Base-by-base conservation (phyloP, 2,113 vertebrate genomes). In the Corvus moneduloides region DNA sequence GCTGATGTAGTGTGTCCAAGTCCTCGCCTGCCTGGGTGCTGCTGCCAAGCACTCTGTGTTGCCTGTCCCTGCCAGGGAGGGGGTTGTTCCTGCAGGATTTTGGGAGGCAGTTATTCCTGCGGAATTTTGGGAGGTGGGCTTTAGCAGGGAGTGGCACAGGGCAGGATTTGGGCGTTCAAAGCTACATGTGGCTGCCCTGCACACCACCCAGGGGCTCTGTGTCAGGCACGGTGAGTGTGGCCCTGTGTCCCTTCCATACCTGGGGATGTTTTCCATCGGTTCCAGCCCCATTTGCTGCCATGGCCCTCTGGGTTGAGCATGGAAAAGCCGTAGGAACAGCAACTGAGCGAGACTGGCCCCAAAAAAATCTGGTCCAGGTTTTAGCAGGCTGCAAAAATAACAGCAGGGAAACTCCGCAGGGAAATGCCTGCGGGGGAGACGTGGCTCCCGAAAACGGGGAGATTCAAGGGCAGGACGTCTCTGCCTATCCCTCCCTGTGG, bases 361-460 rank as follows among this genome's bases (percentile, higher is more conserved):
- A 20, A 93, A 92, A 96, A 96, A 90, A 92, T 86, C 72, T 92
- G 94, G 75, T 93, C 90, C 72, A 67, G 48, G 35, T 77, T 89
- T 94, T 80, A 90, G 39, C 67, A 79, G 82, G 62, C 54, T 94
- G 85, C 92, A 84, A 95, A 97, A 96, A 95, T 96, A 97, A 89
- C 90, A 90, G 76, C 76, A 63, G 86, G 69, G 75, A 32, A 74
- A 4, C 41, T 89, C 93, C 0, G 0, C 18, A 8, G 93, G 93
- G 95, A 96, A 69, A 41, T 39, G 39, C 55, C 52, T 54, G 73
- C 1, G 0, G 37, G 49, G 68, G 13, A 27, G 30, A 73, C 0
- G 1, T 2, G 7, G 74, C 74, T 95, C 62, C 74, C 1, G 1
- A 27, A 77, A 49, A 55, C 6, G 15, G 43, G 79, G 75, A 80